These are phyloP conservation scores for Rotaria socialis DNA, from an alignment of 2,888 invertebrate species.

Conservation along the genomic window DNA sequence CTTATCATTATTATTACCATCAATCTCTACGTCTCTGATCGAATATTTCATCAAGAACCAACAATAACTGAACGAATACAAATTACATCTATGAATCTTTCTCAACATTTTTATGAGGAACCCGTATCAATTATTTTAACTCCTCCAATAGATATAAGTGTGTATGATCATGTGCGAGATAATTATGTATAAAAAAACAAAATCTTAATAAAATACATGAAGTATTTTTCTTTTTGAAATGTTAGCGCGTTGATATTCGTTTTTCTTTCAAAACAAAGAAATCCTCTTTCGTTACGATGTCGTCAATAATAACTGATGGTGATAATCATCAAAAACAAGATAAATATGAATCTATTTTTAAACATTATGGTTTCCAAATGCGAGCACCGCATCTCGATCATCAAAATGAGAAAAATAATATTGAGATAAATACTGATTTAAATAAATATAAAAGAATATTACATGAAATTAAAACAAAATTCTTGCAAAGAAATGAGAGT, in stretches of 20 bases:
- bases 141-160: background rate
- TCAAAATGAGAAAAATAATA: no score
- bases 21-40: background rate
- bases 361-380: background rate
- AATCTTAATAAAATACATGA: no score
- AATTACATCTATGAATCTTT: background rate
- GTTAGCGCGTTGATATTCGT: background rate
- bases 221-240: no score
- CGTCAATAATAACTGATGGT: background rate
- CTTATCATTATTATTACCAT: no score
- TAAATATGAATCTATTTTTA: slow-evolving; percentile 1
- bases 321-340: background rate
- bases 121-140: background rate
- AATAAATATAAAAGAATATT: background rate
- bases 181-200: background rate
- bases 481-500: background rate
- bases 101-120: slow-evolving; percentile 8
- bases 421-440: no score
- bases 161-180: background rate
- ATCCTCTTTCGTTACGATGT: background rate
- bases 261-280: background rate
- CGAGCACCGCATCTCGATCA: no score
- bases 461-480: background rate
- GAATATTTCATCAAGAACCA: background rate
- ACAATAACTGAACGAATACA: background rate